These are phyloP conservation scores for Calosoma granatense DNA, from an alignment of 1,140 invertebrate genomes.

Conservation along the genomic window DNA sequence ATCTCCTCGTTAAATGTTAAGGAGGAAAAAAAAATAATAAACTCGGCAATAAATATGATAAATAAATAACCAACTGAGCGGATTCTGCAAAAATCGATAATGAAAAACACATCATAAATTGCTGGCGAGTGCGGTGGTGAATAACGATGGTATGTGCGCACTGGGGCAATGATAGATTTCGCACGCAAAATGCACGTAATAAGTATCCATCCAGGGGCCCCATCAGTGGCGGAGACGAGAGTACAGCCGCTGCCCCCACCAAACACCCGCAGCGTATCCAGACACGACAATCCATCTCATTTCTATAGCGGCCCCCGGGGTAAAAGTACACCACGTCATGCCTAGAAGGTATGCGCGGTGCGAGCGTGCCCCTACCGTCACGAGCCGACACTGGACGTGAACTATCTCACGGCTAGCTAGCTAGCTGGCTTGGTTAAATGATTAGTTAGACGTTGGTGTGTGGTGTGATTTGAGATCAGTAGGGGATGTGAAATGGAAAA, in stretches of 20 bases:
- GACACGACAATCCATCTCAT: background rate
- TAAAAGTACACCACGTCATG: no score
- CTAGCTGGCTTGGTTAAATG: no score
- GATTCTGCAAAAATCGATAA: slow-evolving; percentile 3
- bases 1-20: no score
- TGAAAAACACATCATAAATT: slow-evolving; percentile 8
- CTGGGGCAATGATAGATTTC: slow-evolving; percentile 5
- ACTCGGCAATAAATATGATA: background rate
- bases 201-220: background rate
- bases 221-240: background rate
- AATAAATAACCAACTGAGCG: background rate
- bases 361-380: background rate
- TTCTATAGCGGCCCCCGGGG: background rate
- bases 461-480: no score
- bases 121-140: background rate
- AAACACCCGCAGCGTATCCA: background rate
- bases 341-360: background rate
- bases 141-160: background rate
- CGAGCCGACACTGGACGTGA: no score
- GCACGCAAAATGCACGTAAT: slow-evolving; percentile 6
- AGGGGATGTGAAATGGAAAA: no score
- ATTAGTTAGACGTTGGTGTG: no score
- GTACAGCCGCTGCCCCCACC: background rate
- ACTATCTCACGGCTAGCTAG: no score
- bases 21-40: background rate